These are phyloP conservation scores for Gymnothorax reevesii DNA, from an alignment of 2,797 vertebrate species.

Conservation along the genomic window DNA sequence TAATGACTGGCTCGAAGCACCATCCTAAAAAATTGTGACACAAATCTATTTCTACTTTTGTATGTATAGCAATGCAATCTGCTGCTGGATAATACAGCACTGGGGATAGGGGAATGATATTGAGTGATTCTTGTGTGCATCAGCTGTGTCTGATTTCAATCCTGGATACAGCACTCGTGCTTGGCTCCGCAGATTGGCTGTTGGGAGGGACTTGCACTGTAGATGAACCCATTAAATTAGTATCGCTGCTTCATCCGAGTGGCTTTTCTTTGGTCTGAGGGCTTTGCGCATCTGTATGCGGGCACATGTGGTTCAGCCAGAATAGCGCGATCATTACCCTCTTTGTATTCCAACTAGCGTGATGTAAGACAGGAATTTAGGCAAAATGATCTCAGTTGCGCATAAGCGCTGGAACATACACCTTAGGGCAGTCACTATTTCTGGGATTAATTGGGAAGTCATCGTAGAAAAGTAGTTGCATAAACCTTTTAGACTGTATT, in stretches of 20 bases:
- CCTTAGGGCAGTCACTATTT: background rate
- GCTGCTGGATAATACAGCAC: too few relatives aligned
- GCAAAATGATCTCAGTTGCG: background rate
- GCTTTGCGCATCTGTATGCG: conserved; percentile 24
- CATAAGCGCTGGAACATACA: background rate
- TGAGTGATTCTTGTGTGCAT: background rate
- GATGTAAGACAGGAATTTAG: background rate
- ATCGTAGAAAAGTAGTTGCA: too few relatives aligned
- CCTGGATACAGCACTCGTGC: background rate
- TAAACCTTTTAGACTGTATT: conserved; percentile 52
- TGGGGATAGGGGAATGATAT: too few relatives aligned
- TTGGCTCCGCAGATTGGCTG: background rate
- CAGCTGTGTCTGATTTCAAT: background rate
- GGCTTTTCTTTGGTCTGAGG: background rate
- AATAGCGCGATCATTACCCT: background rate
- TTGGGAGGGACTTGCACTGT: background rate
- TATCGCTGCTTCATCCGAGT: background rate
- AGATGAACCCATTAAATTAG: background rate
- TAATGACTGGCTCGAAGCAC: background rate
- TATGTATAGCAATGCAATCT: too few relatives aligned
- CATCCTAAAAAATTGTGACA: too few relatives aligned
- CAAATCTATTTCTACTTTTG: too few relatives aligned
- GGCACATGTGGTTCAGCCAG: conserved; percentile 11
- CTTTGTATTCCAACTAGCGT: background rate
- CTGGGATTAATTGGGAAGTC: background rate